phyloP scores from a whole-genome alignment of 2,113 vertebrate species.

The Tretioscincus oriximinensis region DNA sequence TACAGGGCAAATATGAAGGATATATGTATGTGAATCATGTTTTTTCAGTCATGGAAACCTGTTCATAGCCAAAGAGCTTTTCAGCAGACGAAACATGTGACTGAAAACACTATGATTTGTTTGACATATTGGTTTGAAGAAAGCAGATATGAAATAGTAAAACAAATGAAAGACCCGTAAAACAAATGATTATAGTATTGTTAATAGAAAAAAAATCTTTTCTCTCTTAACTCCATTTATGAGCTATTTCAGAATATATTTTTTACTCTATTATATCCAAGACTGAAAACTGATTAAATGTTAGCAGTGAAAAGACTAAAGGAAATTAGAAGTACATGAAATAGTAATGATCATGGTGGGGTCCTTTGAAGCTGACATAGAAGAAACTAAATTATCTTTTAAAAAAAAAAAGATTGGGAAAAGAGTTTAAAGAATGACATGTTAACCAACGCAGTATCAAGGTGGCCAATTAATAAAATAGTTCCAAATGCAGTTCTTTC shows the following conservation, averaged over 20 bases:
- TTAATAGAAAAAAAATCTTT: background rate
- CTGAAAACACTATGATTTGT: background rate
- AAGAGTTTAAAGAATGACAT: conserved; percentile 6
- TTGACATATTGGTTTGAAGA: background rate
- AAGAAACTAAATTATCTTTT: background rate
- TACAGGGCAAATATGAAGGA: too few species aligned
- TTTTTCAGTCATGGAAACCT: background rate
- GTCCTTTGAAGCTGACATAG: conserved; percentile 4
- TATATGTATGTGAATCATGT: background rate
- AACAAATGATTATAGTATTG: background rate
- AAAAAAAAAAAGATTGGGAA: background rate
- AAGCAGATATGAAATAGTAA: background rate
- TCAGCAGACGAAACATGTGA: background rate
- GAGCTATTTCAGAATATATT: background rate
- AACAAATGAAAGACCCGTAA: background rate
- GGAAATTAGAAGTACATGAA: conserved; percentile 24
- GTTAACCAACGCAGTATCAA: conserved; percentile 15
- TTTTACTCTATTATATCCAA: background rate
- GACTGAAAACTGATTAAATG: conserved; percentile 4
- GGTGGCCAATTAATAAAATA: conserved; percentile 36
- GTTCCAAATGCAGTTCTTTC: background rate
- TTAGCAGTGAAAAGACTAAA: conserved; percentile 9
- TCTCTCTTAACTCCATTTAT: background rate
- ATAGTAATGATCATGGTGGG: conserved; percentile 21
- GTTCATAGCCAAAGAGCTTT: background rate